Conservation (phyloP, 2,888 invertebrate genomes). For the Polymixis lichenea region DNA sequence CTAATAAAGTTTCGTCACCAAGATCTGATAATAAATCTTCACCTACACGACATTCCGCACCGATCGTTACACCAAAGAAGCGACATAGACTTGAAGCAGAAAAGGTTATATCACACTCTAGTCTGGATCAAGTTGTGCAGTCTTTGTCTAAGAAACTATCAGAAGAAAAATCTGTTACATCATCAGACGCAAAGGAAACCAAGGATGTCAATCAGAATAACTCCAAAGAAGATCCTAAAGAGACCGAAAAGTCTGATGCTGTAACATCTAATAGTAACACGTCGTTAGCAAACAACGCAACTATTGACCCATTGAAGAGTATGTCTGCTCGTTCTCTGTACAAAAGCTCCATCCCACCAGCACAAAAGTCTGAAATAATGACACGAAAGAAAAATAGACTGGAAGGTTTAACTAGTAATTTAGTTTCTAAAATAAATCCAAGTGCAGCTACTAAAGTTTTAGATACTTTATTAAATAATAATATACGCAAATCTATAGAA, state of each 20-base stretch:
- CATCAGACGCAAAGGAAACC: slow-evolving; percentile 73
- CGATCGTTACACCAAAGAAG: slow-evolving; percentile 93
- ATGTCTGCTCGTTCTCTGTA: slow-evolving; percentile 88
- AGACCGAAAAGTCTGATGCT: slow-evolving; percentile 71
- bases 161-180: slow-evolving; percentile 80
- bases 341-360: slow-evolving; percentile 87
- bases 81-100: slow-evolving; percentile 93
- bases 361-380: slow-evolving; percentile 90
- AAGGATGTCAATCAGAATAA: slow-evolving; percentile 82
- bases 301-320: slow-evolving; percentile 85
- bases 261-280: slow-evolving; percentile 64
- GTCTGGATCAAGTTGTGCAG: slow-evolving; percentile 87
- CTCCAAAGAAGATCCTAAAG: slow-evolving; percentile 77
- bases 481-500: slow-evolving; percentile 88
- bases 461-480: slow-evolving; percentile 88
- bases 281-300: slow-evolving; percentile 65
- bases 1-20: slow-evolving; percentile 80
- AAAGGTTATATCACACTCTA: slow-evolving; percentile 81
- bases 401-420: slow-evolving; percentile 91
- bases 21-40: slow-evolving; percentile 82
- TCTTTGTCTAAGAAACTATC: slow-evolving; percentile 87
- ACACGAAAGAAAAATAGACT: slow-evolving; percentile 92
- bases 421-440: slow-evolving; percentile 91
- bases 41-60: slow-evolving; percentile 83
- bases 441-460: slow-evolving; percentile 89